phyloP scores from a whole-genome alignment of 2,113 vertebrate species.

The Smithornis capensis region DNA sequence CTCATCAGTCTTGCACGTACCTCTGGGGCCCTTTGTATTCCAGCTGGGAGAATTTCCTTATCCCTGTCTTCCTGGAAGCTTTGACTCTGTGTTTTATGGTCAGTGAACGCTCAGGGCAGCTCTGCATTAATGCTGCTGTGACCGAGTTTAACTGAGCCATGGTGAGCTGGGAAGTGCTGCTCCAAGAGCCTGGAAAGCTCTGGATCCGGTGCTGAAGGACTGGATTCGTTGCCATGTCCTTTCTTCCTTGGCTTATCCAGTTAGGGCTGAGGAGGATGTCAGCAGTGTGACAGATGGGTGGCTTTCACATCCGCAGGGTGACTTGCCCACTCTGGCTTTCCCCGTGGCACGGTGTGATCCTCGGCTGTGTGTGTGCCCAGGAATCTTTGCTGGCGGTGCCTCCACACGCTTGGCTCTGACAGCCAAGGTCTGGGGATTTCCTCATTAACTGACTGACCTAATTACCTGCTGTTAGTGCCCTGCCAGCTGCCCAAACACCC shows the following conservation, averaged over 20 bases:
- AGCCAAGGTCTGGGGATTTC: slow-evolving; percentile 24
- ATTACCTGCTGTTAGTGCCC: slow-evolving; percentile 11
- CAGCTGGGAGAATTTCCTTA: not conserved
- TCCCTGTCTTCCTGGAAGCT: not conserved
- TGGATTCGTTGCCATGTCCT: not conserved
- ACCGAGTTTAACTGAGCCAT: not conserved
- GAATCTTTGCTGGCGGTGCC: not conserved
- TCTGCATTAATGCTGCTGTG: fast-evolving
- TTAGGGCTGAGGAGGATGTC: not conserved
- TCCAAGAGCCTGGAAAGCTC: not conserved
- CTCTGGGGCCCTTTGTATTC: not conserved
- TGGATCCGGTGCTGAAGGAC: not conserved
- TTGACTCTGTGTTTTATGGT: not conserved
- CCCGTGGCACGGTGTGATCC: not conserved
- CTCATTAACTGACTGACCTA: slow-evolving; percentile 11
- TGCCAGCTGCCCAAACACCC: not conserved
- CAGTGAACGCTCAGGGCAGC: not conserved
- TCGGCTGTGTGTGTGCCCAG: not conserved
- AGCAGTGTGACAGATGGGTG: not conserved
- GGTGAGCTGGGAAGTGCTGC: not conserved
- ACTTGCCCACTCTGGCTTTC: not conserved
- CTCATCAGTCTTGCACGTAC: not conserved
- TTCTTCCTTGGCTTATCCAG: not conserved
- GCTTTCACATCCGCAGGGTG: not conserved
- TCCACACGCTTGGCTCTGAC: not conserved